Evolutionary conservation across 1,140 invertebrate genomes (phyloP), one percentile per base, ranked within the genome.

Genomic region (Danaus melanippus): DNA sequence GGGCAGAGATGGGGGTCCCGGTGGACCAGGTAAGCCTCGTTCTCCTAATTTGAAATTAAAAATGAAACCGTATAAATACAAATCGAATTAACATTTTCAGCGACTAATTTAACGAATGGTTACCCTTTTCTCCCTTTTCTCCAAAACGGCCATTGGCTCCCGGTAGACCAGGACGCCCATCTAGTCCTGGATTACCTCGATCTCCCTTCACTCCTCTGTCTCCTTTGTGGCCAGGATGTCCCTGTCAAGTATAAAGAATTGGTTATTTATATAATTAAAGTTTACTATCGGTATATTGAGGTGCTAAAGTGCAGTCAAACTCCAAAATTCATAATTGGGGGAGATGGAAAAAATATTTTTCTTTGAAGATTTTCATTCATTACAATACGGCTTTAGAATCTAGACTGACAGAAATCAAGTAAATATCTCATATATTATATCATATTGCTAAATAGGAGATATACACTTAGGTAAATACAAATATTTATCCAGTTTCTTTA

Each of bases 201-300:
- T 91, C 89, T 42, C 94, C 94, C 57, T 92, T 90, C 4, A 56
- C n/a, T 5, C 93, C 93, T 39, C 90, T 88, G 10, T 91, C 89
- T 40, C 94, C 94, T 58, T 92, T 90, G 1, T 90, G 87, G 54
- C 95, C 95, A n/a, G 89, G 87, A 64, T 89, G 80, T 21, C 94
- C 93, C 71, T 90, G 56, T 50, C n/a, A 56, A 12, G 45, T 44
- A 55, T 32, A 55, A 44, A 58, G 15, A 42, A 21, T 56, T 32
- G 12, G 8, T 44, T 21, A 44, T 43, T 43, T 43, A 15, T 3
- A 15, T 15, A 15, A 3, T 15, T 15, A 3, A 15, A 15, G 15
- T 15, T 15, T 15, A 15, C 15, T 15, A 15, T 3, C 15, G 15
- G 15, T 15, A 15, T 1, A 15, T 15, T 3, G 15, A 15, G 15